Base-by-base conservation (phyloP, 1,140 invertebrate species). In the Brachystomella parvula region DNA sequence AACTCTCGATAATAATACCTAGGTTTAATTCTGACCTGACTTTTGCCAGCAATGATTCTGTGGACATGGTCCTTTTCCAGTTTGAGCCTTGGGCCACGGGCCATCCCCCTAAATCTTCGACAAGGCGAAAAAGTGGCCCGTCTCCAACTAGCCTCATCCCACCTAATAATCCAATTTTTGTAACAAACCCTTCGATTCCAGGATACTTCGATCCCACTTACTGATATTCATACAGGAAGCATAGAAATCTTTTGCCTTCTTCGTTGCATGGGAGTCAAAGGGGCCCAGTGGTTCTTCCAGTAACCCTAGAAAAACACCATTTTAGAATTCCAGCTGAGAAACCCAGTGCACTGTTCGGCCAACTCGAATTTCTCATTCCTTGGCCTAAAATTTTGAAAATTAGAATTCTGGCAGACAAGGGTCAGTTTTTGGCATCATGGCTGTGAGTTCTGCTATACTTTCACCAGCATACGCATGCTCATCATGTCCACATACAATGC, bases 151-250 rank as follows among this genome's bases (percentile, higher is more conserved):
- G 81, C 35, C 86, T 81, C 71, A 90, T 90, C 31, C 69, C 68
- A 69, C 71, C 71, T 73, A n/a, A 39, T 71, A 64, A 61, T 17
- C 17, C 29, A 61, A 61, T 2, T 35, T 19, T 1, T 17, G 29
- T 17, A 2, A 35, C 17, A 31, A 32, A 2, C 39, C n/a, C n/a
- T 44, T 44, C n/a, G 9, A 9, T 44, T 44, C 39, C n/a, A 44
- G 49, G 24, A 53, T 19, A 17, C 6, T 53, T 53, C 6, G 6
- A 66, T 67, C 75, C 87, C n/a, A n/a, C 88, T 88, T 83, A 93
- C 90, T 84, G 76, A 87, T 85, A 77, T 93, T 88, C 83, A 91
- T 88, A 79, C 90, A 94, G 24, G 89, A 91, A 68, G 83, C 85
- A 80, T 90, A 93, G 77, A 92, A 89, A 61, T 83, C 82, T 81